These are phyloP conservation scores for Amazonetta brasiliensis DNA, from an alignment of 2,797 vertebrate genomes.

Conservation along the genomic window DNA sequence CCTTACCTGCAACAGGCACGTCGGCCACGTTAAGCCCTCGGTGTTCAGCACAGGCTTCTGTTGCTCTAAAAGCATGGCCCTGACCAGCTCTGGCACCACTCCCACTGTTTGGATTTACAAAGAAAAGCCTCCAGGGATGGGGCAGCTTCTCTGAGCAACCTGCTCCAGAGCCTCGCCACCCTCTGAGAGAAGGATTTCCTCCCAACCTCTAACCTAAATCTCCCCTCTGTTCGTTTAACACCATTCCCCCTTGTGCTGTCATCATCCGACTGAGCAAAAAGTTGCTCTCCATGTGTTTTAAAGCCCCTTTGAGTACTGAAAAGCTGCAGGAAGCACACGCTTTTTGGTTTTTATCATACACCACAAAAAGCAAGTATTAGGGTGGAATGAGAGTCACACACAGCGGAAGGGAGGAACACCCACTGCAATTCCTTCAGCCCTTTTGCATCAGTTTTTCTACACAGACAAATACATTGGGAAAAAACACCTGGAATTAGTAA, in stretches of 20 bases:
- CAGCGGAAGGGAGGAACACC: not conserved
- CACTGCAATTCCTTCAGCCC: not conserved
- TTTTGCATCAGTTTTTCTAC: not conserved
- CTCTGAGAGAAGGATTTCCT: too few species aligned
- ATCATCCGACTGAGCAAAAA: too few species aligned
- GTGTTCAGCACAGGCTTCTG: not conserved
- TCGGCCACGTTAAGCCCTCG: not conserved
- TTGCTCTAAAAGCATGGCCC: not conserved
- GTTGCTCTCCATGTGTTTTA: too few species aligned
- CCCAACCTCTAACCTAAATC: too few species aligned
- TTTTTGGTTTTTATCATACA: not conserved
- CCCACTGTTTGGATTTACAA: not conserved
- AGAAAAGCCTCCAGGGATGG: not conserved
- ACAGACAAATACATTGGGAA: not conserved
- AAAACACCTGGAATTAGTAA: not conserved
- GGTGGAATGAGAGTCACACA: not conserved
- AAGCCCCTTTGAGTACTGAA: not conserved
- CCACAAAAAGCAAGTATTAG: not conserved
- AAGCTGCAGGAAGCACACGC: not conserved
- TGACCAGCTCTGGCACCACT: not conserved
- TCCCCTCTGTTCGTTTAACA: too few species aligned
- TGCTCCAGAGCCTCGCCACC: too few species aligned
- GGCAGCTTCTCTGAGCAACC: too few species aligned
- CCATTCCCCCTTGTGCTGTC: too few species aligned
- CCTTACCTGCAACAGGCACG: accelerated